A percentile compares a stretch with the other conserved stretches of the same genome.
phyloP scores from a whole-genome alignment of 2,797 vertebrate species.

The Selene dorsalis region DNA sequence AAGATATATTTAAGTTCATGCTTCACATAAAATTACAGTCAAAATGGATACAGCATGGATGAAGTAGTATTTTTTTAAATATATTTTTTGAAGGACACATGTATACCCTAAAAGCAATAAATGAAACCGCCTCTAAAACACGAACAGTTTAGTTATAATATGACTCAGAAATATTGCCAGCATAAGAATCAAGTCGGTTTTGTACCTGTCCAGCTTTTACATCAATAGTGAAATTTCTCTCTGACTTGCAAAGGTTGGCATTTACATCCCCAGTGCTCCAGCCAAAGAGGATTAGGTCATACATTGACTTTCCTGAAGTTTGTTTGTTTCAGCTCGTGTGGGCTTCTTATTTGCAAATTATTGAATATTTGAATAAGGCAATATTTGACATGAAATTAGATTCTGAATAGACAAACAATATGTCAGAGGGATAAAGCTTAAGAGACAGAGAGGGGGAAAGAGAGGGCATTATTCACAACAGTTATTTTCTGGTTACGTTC shows the following conservation, averaged over 20 bases:
- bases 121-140: slow-evolving; percentile 2
- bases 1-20: background rate
- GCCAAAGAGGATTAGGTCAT: slow-evolving; percentile 80
- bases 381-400: slow-evolving; percentile 77
- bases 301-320: slow-evolving; percentile 81
- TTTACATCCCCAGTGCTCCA: slow-evolving; percentile 75
- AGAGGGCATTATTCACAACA: slow-evolving; percentile 37
- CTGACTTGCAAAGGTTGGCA: slow-evolving; percentile 79
- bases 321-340: slow-evolving; percentile 76
- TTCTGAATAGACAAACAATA: slow-evolving; percentile 66
- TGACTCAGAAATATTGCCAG: slow-evolving; percentile 47
- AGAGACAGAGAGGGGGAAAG: slow-evolving; percentile 9
- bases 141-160: slow-evolving; percentile 6
- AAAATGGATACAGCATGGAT: slow-evolving; percentile 7
- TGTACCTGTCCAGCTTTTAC: slow-evolving; percentile 52
- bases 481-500: slow-evolving; percentile 54
- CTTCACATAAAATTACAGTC: slow-evolving; percentile 1
- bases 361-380: slow-evolving; percentile 79
- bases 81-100: background rate
- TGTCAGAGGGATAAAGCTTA: slow-evolving; percentile 59
- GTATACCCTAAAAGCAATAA: background rate
- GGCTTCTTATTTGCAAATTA: slow-evolving; percentile 76
- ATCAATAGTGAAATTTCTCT: slow-evolving; percentile 82
- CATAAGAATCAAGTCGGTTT: slow-evolving; percentile 60
- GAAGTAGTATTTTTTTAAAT: background rate